Evolutionary conservation across 2,113 vertebrate genomes (phyloP), one percentile per base, ranked within the genome.

Genomic region (Bambusicola thoracicus): DNA sequence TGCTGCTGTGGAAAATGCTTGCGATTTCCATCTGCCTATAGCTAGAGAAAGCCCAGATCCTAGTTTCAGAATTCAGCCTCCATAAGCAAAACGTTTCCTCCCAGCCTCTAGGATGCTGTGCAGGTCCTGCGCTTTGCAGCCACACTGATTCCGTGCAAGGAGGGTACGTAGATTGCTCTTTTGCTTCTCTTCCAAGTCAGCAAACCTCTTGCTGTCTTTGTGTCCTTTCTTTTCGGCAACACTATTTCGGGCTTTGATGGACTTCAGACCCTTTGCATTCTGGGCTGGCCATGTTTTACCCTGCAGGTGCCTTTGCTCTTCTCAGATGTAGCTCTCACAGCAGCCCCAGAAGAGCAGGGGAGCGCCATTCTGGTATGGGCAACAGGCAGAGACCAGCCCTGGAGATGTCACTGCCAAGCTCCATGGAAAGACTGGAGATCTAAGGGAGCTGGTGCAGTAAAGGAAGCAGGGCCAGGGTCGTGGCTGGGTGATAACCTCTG

Each of bases 241-340:
- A 2, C 38, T 63, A 15, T 65, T 90, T 34, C 34, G 59, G 30
- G 73, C 29, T 29, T 19, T 10, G 20, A 40, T 41, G 59, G 48
- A 24, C 58, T 34, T 87, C 1, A 0, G 67, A 29, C 16, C 1
- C 1, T 66, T 36, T 61, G 34, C 30, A 21, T 8, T 22, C 44
- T 11, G 15, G 81, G 49, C 21, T 1, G 32, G n/a, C 20, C 41
- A n/a, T 0, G 0, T 21, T 21, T 1, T 3, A 49, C 40, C 40
- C 36, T 29, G n/a, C 8, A 36, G 48, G 36, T 44, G 32, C 36
- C 67, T 51, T 67, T 3, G 0, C 63, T 24, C 53, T 85, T 43
- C 21, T 86, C 51, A 30, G 6, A 25, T 78, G 25, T n/a, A 2
- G 0, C 46, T 75, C 48, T 78, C 51, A 72, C 74, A 81, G 82